Evolutionary conservation across 2,888 invertebrate species (phyloP), one percentile per base, ranked within the genome.

Genomic region (Sussaba pulchella): DNA sequence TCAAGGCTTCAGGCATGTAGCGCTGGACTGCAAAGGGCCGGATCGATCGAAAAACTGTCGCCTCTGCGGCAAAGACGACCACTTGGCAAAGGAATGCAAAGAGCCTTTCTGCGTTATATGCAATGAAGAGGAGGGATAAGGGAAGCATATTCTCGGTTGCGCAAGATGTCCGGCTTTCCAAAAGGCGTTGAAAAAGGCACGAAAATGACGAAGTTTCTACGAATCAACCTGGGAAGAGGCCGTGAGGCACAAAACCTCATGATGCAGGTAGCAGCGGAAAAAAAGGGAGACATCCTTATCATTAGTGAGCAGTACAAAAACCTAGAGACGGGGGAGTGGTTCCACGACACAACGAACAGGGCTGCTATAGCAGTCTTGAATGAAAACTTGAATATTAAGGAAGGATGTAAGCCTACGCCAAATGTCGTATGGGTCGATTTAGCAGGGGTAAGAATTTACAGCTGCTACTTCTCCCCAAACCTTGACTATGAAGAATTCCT

Each of bases 21-120:
- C 72, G 24, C 26, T 36, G 41, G 72, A 64, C 54, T 78, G 66
- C 9, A 78, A 73, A 6, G 78, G 80, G 5, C 76, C 81, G 0
- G 78, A 85, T 64, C 54, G 83, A 54, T 64, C 76, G 1, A 63
- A 54, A 14, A 12, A 26, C 2, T 85, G 85, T 54, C 78, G 64
- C 50, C 57, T 73, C 43, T 85, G 82, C 26, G 84, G 85, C 4
- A 24, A 59, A 12, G 67, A 70, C 36, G 70, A 67, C 3, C 85
- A 85, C 57, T 63, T 79, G 14, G 66, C 59, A 10, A 77, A 61
- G 0, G 61, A 61, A 0, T 85, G 82, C 24, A 67, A 66, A 9
- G 50, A 69, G 50, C 67, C 81, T 0, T 57, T 45, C 9, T 82
- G 83, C 41, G 47, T 19, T 26, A 41, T 83, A 47, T 83, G 78